phyloP scores from a whole-genome alignment of 2,113 vertebrate species.

The rat (Rattus norvegicus) region GRCr8 NC_086024.1:133787001-133787500 shows the following conservation, averaged over 20 bases:
- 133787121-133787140: not conserved
- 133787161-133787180: not conserved
- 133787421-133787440: not conserved
- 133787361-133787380: not conserved
- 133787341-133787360: not conserved
- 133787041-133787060: not conserved
- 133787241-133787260: not conserved
- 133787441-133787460: not conserved
- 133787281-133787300: no score
- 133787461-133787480: not conserved
- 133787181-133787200: not conserved
- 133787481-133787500: not conserved
- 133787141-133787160: not conserved
- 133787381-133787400: not conserved
- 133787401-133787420: not conserved
- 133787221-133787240: not conserved
- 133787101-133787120: not conserved
- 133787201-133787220: not conserved
- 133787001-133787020: not conserved
- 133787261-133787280: not conserved
- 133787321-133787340: not conserved
- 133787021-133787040: not conserved
- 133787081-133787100: not conserved
- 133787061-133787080: not conserved
- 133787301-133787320: not conserved